Evolutionary conservation across 2,888 invertebrate genomes (phyloP).

Genomic region (Nesidiocoris tenuis): DNA sequence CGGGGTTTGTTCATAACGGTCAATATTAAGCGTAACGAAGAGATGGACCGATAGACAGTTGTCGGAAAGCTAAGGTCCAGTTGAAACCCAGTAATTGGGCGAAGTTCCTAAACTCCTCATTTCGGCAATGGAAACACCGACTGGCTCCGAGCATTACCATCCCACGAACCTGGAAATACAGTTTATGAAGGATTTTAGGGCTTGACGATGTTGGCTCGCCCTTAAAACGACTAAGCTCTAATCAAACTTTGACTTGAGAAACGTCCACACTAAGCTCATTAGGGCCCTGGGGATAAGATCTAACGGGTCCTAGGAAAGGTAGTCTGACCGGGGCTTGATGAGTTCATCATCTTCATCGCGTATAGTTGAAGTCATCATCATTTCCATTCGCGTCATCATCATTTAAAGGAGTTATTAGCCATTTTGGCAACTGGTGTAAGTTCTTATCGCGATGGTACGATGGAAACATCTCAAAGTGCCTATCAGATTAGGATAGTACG

Average conservation of each 20-base stretch:
- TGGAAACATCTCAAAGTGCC: background rate
- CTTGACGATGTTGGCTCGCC: background rate
- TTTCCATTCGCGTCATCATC: background rate
- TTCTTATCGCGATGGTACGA: background rate
- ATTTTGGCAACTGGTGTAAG: background rate
- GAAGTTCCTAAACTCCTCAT: background rate
- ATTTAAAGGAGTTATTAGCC: background rate
- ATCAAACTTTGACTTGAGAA: background rate
- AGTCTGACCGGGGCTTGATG: background rate
- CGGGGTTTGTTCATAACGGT: background rate
- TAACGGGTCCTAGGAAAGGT: background rate
- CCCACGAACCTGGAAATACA: background rate
- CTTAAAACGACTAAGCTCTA: background rate
- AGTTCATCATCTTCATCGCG: conserved; percentile 1
- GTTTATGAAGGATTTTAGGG: background rate
- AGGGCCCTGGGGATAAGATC: conserved; percentile 6
- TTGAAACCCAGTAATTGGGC: background rate
- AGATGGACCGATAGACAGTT: background rate
- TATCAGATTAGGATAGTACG: no score
- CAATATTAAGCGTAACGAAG: background rate
- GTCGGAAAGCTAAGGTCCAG: background rate
- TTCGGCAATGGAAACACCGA: background rate
- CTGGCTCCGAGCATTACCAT: background rate
- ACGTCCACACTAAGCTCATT: conserved; percentile 1
- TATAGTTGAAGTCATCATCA: background rate